Conservation (phyloP, 2,113 vertebrate genomes). For the Trematocara unimaculatum region DNA sequence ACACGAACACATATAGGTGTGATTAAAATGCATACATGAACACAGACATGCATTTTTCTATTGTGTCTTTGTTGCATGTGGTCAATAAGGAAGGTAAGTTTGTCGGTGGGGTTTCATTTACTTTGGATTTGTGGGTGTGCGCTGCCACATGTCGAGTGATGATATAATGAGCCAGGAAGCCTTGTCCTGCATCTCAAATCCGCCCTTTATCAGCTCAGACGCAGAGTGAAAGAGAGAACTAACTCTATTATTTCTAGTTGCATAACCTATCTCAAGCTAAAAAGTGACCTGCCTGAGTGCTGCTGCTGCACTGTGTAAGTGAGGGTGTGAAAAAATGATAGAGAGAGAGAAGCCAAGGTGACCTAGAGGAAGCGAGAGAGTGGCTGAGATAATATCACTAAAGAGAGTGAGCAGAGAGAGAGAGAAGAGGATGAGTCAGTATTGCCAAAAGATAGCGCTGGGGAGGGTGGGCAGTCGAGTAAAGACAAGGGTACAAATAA, state of each 20-base stretch:
- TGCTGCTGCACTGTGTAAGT: not conserved
- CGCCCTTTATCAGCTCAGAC: conserved; percentile 5
- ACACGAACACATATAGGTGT: not conserved
- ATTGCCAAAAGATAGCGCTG: not conserved
- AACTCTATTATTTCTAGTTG: not conserved
- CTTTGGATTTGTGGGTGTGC: not conserved
- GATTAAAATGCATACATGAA: not conserved
- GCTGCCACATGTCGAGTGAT: not conserved
- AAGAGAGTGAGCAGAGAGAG: not conserved
- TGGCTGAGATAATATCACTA: not conserved
- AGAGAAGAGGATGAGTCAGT: conserved; percentile 13
- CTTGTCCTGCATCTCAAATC: not conserved
- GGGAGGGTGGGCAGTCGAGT: not conserved
- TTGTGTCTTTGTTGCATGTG: not conserved
- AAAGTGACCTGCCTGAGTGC: not conserved
- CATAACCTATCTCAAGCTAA: conserved; percentile 2
- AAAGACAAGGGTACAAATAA: conserved; percentile 6
- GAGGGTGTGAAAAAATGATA: not conserved
- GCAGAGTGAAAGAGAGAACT: not conserved
- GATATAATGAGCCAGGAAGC: conserved; percentile 31
- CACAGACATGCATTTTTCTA: not conserved
- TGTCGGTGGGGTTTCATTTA: not conserved
- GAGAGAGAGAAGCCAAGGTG: conserved; percentile 27
- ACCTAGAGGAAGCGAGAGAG: conserved; percentile 5
- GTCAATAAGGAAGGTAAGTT: not conserved